These are phyloP conservation scores for Augiades crinisus DNA, from an alignment of 2,888 invertebrate species.

Conservation along the genomic window DNA sequence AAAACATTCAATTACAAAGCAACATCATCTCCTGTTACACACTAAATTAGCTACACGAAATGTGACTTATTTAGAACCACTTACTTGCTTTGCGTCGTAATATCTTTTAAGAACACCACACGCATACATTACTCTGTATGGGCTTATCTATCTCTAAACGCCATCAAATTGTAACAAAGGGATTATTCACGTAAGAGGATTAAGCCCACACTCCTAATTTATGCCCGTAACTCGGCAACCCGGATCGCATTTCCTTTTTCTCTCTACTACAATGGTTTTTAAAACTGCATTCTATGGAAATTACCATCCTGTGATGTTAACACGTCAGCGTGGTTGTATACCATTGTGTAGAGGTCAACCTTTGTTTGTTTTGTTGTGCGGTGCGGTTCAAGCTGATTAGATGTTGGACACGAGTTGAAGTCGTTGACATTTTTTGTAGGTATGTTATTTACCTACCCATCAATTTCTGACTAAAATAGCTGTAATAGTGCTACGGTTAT, in stretches of 20 bases:
- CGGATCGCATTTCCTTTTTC: slow-evolving; percentile 45
- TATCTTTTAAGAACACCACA: slow-evolving; percentile 25
- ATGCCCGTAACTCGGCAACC: slow-evolving; percentile 36
- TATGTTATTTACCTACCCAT: too few species aligned
- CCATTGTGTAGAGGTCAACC: slow-evolving; percentile 41
- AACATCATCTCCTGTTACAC: too few species aligned
- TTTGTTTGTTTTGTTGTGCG: background rate
- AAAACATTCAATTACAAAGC: too few species aligned
- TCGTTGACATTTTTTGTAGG: too few species aligned
- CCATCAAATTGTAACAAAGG: slow-evolving; percentile 53
- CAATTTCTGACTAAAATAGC: too few species aligned
- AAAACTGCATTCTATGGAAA: slow-evolving; percentile 53
- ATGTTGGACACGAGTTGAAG: too few species aligned
- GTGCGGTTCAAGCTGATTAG: slow-evolving; percentile 1
- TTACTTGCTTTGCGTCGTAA: slow-evolving; percentile 1
- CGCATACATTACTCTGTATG: slow-evolving; percentile 44
- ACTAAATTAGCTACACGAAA: background rate
- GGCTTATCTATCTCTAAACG: slow-evolving; percentile 45
- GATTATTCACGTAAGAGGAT: slow-evolving; percentile 56
- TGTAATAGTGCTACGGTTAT: too few species aligned
- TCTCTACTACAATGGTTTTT: slow-evolving; percentile 43
- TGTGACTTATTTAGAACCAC: background rate
- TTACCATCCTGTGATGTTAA: slow-evolving; percentile 48
- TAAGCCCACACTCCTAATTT: slow-evolving; percentile 52
- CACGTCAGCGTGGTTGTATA: slow-evolving; percentile 41